These are phyloP conservation scores for Eupithecia centaureata DNA, from an alignment of 2,888 invertebrate genomes.

Conservation along the genomic window DNA sequence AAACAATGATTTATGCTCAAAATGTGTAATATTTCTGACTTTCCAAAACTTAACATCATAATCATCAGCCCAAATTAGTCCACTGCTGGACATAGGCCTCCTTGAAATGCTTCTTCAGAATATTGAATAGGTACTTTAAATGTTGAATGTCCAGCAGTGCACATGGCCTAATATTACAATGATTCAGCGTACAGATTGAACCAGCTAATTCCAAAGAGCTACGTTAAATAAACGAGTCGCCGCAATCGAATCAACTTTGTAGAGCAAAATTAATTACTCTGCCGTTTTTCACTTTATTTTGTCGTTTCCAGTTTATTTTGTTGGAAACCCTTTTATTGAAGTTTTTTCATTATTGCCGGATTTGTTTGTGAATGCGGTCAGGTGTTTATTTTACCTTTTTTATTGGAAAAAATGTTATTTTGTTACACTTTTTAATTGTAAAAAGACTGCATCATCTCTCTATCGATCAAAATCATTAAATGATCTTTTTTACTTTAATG, in stretches of 20 bases:
- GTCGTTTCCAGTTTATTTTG: constrained; percentile 45
- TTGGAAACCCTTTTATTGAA: constrained; percentile 34
- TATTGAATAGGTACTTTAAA: too few relatives aligned
- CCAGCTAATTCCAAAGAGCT: constrained; percentile 8
- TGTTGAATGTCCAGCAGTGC: too few relatives aligned
- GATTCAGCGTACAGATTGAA: neutral
- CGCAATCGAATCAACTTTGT: constrained; percentile 65
- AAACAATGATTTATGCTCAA: too few relatives aligned
- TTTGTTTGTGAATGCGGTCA: constrained; percentile 22
- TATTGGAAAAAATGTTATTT: neutral
- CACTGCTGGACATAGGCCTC: too few relatives aligned
- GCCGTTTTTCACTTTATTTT: constrained; percentile 47
- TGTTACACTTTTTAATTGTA: neutral
- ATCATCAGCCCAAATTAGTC: too few relatives aligned
- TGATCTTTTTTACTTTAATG: too few relatives aligned
- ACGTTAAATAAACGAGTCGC: constrained; percentile 49
- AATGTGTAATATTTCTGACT: too few relatives aligned
- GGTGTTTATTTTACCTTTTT: neutral
- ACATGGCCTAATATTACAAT: neutral
- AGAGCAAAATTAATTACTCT: constrained; percentile 59
- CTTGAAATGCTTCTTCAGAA: too few relatives aligned
- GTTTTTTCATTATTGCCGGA: constrained; percentile 41
- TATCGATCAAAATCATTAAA: too few relatives aligned
- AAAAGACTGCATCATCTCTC: neutral
- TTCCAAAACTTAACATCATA: too few relatives aligned